Percentiles rank a stretch among this genome's conserved stretches.
Conservation (phyloP, 2,113 vertebrate genomes). For the Trematomus loennbergii region DNA sequence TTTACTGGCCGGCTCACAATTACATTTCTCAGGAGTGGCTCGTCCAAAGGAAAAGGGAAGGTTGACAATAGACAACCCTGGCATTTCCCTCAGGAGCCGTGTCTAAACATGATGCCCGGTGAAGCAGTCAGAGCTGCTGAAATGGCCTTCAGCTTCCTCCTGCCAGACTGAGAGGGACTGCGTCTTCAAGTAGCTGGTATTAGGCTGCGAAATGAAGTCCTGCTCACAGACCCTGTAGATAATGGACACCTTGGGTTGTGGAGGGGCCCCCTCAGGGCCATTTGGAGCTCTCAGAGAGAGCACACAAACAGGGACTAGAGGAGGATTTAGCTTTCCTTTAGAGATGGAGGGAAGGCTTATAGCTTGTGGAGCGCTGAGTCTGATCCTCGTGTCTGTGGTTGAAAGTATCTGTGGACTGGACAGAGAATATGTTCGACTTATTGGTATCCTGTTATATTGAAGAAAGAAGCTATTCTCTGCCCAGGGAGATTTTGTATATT, state of each 20-base stretch:
- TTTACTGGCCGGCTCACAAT: conserved; percentile 46
- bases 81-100: conserved; percentile 55
- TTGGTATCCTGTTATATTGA: conserved; percentile 6
- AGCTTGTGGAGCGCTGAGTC: conserved; percentile 48
- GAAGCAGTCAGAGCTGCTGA: conserved; percentile 43
- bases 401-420: conserved; percentile 31
- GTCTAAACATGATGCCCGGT: conserved; percentile 61
- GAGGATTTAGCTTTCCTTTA: conserved; percentile 70
- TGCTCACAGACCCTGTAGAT: conserved; percentile 66
- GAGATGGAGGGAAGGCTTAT: conserved; percentile 67
- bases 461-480: conserved; percentile 21
- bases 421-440: conserved; percentile 38
- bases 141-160: conserved; percentile 53
- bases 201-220: conserved; percentile 71
- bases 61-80: conserved; percentile 59
- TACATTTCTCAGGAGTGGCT: conserved; percentile 62
- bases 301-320: conserved; percentile 61
- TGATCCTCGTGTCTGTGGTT: conserved; percentile 37
- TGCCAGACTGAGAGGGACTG: conserved; percentile 41
- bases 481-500: conserved; percentile 21
- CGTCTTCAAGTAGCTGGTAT: conserved; percentile 64
- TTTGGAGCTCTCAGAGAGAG: conserved; percentile 63
- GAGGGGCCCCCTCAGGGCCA: conserved; percentile 66
- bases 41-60: conserved; percentile 48
- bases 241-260: conserved; percentile 75